These are phyloP conservation scores for Catocala fraxini DNA, from an alignment of 2,888 invertebrate species.

Conservation along the genomic window DNA sequence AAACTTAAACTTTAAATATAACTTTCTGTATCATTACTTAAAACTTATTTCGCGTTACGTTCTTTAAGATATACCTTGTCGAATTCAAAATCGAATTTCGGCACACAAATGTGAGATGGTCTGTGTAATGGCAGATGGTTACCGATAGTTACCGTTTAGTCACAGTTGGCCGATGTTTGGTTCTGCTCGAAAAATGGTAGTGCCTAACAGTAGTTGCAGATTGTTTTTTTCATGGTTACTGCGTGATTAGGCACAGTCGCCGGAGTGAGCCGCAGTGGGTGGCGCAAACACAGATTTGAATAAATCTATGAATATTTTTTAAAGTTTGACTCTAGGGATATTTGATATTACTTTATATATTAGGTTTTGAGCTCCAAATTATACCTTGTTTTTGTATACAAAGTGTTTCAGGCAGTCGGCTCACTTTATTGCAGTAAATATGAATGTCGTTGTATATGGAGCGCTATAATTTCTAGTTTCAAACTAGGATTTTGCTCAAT, in stretches of 20 bases:
- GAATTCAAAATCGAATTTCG: conserved; percentile 21
- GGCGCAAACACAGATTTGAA: conserved; percentile 14
- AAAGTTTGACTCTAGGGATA: conserved; percentile 19
- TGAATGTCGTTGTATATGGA: too few species aligned
- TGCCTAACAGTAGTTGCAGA: conserved; percentile 41
- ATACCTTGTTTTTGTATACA: too few species aligned
- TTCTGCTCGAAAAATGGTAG: conserved; percentile 28
- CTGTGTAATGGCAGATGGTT: conserved; percentile 24
- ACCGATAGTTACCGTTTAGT: conserved; percentile 42
- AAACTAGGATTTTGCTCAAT: too few species aligned
- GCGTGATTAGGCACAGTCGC: conserved; percentile 18
- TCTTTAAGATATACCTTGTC: conserved; percentile 6
- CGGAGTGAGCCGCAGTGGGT: conserved; percentile 5
- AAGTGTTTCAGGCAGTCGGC: too few species aligned
- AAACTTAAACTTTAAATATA: too few species aligned
- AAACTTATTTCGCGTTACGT: background rate
- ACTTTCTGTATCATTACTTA: background rate
- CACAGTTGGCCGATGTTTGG: conserved; percentile 30
- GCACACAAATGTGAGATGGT: conserved; percentile 28
- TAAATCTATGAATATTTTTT: conserved; percentile 34
- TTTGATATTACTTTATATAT: background rate
- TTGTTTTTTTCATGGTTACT: conserved; percentile 30
- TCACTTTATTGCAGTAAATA: too few species aligned
- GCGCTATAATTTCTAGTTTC: too few species aligned
- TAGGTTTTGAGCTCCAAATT: background rate